Evolutionary conservation across 2,797 vertebrate genomes (phyloP), one percentile per base, ranked within the genome.

Genomic region (Pteronotus mesoamericanus): DNA sequence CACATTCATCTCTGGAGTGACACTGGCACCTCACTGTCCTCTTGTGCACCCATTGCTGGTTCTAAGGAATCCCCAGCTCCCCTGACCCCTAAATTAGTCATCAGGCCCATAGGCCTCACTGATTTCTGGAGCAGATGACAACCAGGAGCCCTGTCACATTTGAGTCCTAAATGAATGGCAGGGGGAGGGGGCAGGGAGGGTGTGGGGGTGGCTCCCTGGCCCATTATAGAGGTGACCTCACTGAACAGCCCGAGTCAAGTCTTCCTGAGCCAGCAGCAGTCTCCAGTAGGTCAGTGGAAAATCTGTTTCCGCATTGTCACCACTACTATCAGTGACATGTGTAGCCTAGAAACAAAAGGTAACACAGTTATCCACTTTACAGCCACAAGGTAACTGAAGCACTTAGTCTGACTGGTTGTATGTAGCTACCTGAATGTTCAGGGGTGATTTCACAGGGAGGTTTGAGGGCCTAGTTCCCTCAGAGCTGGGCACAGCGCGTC

Each of bases 361-460:
- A 2, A 8, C 61, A 22, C 11, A 3, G 2, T 18, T 9, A 16
- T 69, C 19, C 2, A 0, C 66, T 69, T 29, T 2, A 3, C 10
- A 42, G 46, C 48, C 64, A 12, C 0, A 3, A 46, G n/a, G 21
- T 19, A n/a, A 15, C n/a, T 4, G 29, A 46, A 26, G 32, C 29
- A 64, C n/a, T 39, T 18, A 19, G 22, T 68, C 37, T 39, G 37
- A 18, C 48, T 18, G 75, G 39, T 42, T 18, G 11, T 16, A 6
- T 26, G 9, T 57, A 72, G 53, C 26, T 71, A 39, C 51, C 78
- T 34, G 9, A 8, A 53, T 29, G n/a, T 71, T 71, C 69, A 51
- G 15, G n/a, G 15, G n/a, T 51, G 34, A 19, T 34, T 39, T 32
- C 44, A 32, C 4, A 0, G 55, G 26, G 69, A 75, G 32, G 32